These are phyloP conservation scores for Hippocampus zosterae DNA, from an alignment of 2,113 vertebrate species.

Conservation along the genomic window DNA sequence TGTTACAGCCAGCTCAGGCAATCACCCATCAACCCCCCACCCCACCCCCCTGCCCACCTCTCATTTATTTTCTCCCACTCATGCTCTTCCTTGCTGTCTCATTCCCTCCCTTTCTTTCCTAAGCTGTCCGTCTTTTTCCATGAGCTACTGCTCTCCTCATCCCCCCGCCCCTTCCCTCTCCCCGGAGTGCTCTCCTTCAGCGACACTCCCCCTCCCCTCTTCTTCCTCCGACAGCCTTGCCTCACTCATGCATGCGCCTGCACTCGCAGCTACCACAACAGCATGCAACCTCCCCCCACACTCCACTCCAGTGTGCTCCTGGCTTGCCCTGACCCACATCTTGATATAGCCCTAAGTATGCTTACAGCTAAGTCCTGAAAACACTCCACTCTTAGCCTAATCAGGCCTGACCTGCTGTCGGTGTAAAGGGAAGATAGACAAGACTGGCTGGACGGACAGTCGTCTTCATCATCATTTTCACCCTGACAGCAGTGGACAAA, in stretches of 20 bases:
- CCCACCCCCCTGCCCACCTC: conserved; percentile 12
- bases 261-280: conserved; percentile 55
- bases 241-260: conserved; percentile 18
- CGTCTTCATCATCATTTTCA: conserved; percentile 48
- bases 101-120: conserved; percentile 43
- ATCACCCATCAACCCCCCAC: conserved; percentile 43
- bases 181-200: conserved; percentile 55
- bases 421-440: conserved; percentile 45
- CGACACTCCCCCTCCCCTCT: conserved; percentile 28
- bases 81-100: conserved; percentile 51
- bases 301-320: conserved; percentile 64
- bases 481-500: too few relatives aligned
- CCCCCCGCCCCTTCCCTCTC: conserved; percentile 47
- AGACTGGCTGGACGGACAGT: conserved; percentile 51
- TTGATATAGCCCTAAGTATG: conserved; percentile 80
- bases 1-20: conserved; percentile 68
- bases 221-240: conserved; percentile 5
- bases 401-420: conserved; percentile 71
- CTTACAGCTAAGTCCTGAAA: conserved; percentile 76
- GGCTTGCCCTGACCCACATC: conserved; percentile 75
- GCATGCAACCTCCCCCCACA: conserved; percentile 67
- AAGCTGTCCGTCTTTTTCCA: conserved; percentile 58
- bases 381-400: conserved; percentile 74
- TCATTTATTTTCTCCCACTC: conserved; percentile 36
- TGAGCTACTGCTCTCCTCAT: conserved; percentile 61